Base-by-base conservation (phyloP, 2,888 invertebrate species). In the Philereme vetulata region DNA sequence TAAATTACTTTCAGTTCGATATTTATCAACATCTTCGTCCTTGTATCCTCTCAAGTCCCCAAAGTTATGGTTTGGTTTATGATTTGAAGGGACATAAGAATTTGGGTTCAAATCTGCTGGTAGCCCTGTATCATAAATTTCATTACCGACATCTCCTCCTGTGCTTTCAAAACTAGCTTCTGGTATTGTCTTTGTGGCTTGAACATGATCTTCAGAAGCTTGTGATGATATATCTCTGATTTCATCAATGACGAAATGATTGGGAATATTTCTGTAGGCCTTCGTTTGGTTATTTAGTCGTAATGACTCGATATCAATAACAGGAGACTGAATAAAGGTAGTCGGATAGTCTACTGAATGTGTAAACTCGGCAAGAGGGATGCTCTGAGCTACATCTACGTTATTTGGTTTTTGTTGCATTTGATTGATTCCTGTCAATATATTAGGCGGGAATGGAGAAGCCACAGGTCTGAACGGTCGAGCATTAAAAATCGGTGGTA, bases 341-440 rank as follows among this genome's bases (percentile, higher is more conserved):
- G 95, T 93, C 7, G 96, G 95, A 80, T 96, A 95, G 69, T 96
- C 95, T 45, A 96, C 91, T 1, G 95, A 95, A 45, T 95, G 94
- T 0, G 95, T 89, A 72, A 93, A 96, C 75, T 95, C 95, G 4
- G 94, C 94, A 5, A 96, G 72, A 45, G 95, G 94, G 53, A 96
- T 90, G 75, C 96, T 95, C 72, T 94, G 94, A 49, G 93, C 82
- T 32, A 95, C 85, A 72, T 94, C 92, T 7, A 94, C 85, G 67
- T 91, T 88, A 55, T 81, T 82, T 8, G 76, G 71, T 56, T 72
- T 66, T 52, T 80, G 80, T 65, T 85, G 83, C 75, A 83, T 80
- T 10, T 82, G 74, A 67, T 85, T 86, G 46, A 86, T 79, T 32
- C 85, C 84, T 55, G 89, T 86, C 8, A 83, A 66, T 43, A 83